Evolutionary conservation across 2,797 vertebrate species (phyloP), one percentile per base, ranked within the genome.

Genomic region (Dicrostonyx torquatus): DNA sequence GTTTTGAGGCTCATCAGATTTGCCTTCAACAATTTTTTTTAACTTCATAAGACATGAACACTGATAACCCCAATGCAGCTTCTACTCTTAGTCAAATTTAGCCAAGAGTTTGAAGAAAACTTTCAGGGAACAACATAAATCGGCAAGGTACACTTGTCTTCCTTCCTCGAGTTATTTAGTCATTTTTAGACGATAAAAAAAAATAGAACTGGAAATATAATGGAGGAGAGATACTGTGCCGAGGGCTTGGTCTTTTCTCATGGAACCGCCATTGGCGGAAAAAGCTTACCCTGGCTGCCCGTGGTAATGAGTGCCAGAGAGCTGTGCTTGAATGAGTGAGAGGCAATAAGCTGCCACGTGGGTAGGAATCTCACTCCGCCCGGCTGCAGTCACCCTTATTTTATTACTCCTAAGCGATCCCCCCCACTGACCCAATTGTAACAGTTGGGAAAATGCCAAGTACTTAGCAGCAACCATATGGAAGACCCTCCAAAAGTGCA

Each of bases 381-480:
- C 96, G 64, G 94, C 95, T 87, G 96, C 95, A 96, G 91, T 95
- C 97, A 97, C 96, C 83, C 97, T 92, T 95, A 92, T 93, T 95
- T 97, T 97, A 97, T 97, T 94, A 95, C 95, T 93, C 88, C 95
- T 95, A 87, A 66, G 86, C 34, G 80, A 77, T 94, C 91, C 96
- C 97, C 97, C 97, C 97, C 76, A 97, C 97, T 95, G 97, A 97
- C 96, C 96, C 95, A 97, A 97, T 97, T 97, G 97, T 94, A 97
- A 97, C 96, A 96, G 93, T 97, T 97, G 97, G 97, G 96, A 96
- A 97, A 96, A 94, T 97, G 97, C 97, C 97, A 97, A 96, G 92
- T 96, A 82, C 96, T 97, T 97, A 97, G 94, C 94, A 95, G 96
- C 97, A 97, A 97, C 97, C 97, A 97, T 97, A 97, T 97, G 97